Evolutionary conservation across 2,113 vertebrate genomes (phyloP), one percentile per base, ranked within the genome.

Genomic region (Xiphophorus couchianus): DNA sequence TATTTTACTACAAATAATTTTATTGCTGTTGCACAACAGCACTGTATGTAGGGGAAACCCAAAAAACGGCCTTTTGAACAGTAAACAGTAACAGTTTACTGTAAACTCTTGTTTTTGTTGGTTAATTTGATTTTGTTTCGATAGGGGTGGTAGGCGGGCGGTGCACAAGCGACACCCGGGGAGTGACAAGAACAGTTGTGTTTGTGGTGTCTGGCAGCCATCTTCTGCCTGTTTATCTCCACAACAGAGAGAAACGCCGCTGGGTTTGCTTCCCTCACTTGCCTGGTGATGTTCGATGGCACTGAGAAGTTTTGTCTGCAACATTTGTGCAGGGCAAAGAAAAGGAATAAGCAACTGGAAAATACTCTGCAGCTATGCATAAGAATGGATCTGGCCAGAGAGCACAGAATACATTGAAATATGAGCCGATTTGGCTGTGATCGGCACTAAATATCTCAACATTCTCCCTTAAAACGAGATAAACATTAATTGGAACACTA

Each of bases 111-210:
- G 62, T 25, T 65, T 35, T 37, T 70, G 10, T 48, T 33, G 9
- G 54, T 62, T 39, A 62, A 27, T n/a, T 28, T 66, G 70, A 73
- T 35, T 61, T 62, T 61, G 42, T 71, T 84, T 74, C 89, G 88
- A 91, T 84, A 92, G 83, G 77, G 69, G 83, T 10, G 9, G 88
- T 90, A 92, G 90, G 82, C 78, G 82, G 74, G 77, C 78, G 79
- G 79, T 77, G 79, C 84, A 88, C 87, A 83, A 88, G 72, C 80
- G 79, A 79, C 66, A 84, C 77, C 75, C 86, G 68, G 74, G 84
- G 86, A 91, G 77, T 90, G 90, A 91, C 91, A 84, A 80, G 76
- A 79, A 86, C 83, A 89, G 87, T 89, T 89, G 87, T 77, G 73
- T 87, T 85, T 83, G 85, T 76, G 82, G 82, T 81, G 80, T 80